Percentiles rank a stretch among this genome's conserved stretches.
Evolutionary conservation across 2,797 vertebrate genomes (phyloP).

Genomic region (Sebastes steindachneri): DNA sequence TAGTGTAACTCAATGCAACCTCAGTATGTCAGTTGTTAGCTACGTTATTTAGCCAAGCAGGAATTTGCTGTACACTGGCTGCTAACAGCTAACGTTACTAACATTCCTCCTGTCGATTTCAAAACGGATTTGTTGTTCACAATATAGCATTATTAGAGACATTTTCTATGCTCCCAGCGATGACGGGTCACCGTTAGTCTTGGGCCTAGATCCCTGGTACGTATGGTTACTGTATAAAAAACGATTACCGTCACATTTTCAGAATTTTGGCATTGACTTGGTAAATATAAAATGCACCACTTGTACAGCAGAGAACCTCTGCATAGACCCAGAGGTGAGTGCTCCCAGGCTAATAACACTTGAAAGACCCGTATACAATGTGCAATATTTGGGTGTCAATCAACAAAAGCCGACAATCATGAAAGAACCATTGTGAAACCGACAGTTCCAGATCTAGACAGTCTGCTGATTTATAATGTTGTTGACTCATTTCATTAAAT

Average conservation of each 20-base stretch:
- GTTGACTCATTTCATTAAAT: not conserved
- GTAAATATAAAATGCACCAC: not conserved
- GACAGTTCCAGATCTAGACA: not conserved
- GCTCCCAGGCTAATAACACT: not conserved
- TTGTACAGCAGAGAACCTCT: not conserved
- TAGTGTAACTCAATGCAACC: not conserved
- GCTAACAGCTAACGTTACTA: too few relatives aligned
- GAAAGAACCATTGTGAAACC: not conserved
- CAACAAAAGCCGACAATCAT: not conserved
- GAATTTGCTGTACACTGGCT: too few relatives aligned
- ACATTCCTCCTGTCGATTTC: too few relatives aligned
- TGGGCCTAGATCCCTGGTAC: too few relatives aligned
- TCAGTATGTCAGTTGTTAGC: too few relatives aligned
- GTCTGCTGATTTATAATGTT: not conserved
- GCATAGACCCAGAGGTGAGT: not conserved
- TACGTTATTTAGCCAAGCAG: too few relatives aligned
- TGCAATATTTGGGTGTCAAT: not conserved
- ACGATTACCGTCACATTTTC: not conserved
- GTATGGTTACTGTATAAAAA: not conserved
- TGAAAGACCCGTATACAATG: not conserved
- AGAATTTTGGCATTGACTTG: not conserved
- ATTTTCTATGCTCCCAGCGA: fast-evolving
- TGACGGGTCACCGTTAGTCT: not conserved
- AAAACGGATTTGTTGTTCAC: too few relatives aligned
- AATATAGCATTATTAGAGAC: too few relatives aligned